Conservation (phyloP, 2,113 vertebrate species). For the Apteryx owenii region DNA sequence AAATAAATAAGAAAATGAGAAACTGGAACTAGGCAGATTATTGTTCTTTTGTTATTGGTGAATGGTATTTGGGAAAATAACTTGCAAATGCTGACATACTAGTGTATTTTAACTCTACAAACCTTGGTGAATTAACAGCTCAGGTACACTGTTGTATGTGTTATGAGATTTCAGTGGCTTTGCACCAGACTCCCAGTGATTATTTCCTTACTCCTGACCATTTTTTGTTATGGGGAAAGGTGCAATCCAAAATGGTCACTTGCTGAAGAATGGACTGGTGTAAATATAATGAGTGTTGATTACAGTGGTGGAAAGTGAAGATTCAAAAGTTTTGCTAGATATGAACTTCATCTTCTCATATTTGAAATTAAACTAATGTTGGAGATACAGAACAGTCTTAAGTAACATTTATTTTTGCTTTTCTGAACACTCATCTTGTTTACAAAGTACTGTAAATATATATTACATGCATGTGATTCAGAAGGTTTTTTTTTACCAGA, state of each 20-base stretch:
- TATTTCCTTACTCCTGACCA: not conserved
- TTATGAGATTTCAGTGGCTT: not conserved
- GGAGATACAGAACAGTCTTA: not conserved
- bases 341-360: not conserved
- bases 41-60: not conserved
- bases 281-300: not conserved
- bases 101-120: not conserved
- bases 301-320: not conserved
- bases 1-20: not conserved
- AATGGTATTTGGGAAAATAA: not conserved
- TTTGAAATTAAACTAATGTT: not conserved
- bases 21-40: not conserved
- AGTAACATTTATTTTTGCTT: not conserved
- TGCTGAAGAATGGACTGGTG: not conserved
- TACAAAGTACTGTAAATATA: not conserved
- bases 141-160: not conserved
- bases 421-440: not conserved
- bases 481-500: not conserved
- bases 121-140: not conserved
- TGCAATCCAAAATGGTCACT: not conserved
- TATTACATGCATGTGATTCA: not conserved
- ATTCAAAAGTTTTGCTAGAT: not conserved
- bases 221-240: not conserved
- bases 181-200: not conserved
- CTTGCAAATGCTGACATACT: not conserved